These are phyloP conservation scores for Pachyramphus minor DNA, from an alignment of 2,113 vertebrate species.

Conservation along the genomic window DNA sequence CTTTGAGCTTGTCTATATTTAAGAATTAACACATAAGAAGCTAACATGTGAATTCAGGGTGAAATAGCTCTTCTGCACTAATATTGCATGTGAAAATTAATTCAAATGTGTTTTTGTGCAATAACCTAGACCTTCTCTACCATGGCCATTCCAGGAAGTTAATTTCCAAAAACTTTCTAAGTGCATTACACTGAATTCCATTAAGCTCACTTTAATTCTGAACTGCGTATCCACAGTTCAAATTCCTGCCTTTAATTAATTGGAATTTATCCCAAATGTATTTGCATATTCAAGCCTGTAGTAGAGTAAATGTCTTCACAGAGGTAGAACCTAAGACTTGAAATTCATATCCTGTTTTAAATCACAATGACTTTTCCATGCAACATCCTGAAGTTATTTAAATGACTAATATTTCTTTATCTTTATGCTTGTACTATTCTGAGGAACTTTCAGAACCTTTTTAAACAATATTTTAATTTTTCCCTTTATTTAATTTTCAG, in stretches of 20 bases:
- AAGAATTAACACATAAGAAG: background rate
- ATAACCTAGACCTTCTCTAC: background rate
- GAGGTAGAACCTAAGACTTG: background rate
- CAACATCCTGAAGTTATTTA: background rate
- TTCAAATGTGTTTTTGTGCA: background rate
- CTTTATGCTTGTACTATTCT: background rate
- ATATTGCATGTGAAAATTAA: constrained; percentile 10
- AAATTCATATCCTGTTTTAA: background rate
- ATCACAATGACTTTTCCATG: background rate
- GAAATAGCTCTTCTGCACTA: background rate
- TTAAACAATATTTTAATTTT: background rate
- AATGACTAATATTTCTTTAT: background rate
- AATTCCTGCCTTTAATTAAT: constrained; percentile 4
- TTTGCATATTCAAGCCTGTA: background rate
- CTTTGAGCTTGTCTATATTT: background rate
- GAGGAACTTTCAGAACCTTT: background rate
- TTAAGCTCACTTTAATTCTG: constrained; percentile 17
- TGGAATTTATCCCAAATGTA: constrained; percentile 19
- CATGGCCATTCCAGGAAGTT: background rate
- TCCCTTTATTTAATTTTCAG: background rate
- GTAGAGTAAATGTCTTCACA: background rate
- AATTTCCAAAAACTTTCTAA: constrained; percentile 5
- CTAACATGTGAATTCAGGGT: background rate
- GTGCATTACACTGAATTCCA: constrained; percentile 14
- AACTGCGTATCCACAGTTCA: background rate